Evolutionary conservation across 2,113 vertebrate species (phyloP).

Genomic region (Prietella phreatophila): DNA sequence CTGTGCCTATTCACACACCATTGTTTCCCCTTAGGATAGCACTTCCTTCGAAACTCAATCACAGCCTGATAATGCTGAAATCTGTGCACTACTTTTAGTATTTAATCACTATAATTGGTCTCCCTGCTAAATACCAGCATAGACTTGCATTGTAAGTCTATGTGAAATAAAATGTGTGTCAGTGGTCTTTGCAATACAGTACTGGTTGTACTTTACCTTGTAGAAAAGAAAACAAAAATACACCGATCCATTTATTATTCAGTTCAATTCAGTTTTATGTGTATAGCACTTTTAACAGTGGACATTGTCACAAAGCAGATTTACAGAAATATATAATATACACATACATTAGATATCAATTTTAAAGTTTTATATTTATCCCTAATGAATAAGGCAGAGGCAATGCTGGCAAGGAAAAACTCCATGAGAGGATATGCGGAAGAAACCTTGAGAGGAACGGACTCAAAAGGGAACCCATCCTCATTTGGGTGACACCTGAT

Average conservation of each 20-base stretch:
- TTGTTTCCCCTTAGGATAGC: constrained; percentile 59
- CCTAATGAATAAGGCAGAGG: no score
- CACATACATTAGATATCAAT: no score
- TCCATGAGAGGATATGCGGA: no score
- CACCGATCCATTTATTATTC: not conserved
- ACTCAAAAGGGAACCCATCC: no score
- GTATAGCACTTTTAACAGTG: no score
- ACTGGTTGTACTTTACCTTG: not conserved
- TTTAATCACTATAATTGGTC: constrained; percentile 25
- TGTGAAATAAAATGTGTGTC: constrained; percentile 46
- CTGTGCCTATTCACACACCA: constrained; percentile 51
- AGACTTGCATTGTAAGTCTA: constrained; percentile 62
- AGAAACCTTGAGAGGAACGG: no score
- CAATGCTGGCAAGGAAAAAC: no score
- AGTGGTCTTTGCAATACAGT: constrained; percentile 49
- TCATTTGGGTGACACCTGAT: no score
- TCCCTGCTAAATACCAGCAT: constrained; percentile 31
- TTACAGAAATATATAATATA: no score
- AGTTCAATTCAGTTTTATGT: no score
- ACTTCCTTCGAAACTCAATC: constrained; percentile 67
- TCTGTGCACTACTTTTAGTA: constrained; percentile 32
- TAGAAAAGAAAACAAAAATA: not conserved
- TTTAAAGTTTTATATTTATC: no score
- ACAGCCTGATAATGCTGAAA: constrained; percentile 52
- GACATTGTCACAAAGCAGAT: no score